Percentiles rank a stretch among this genome's conserved stretches.
These are phyloP conservation scores for Corvus hawaiiensis DNA, from an alignment of 2,113 vertebrate species.

Conservation along the genomic window DNA sequence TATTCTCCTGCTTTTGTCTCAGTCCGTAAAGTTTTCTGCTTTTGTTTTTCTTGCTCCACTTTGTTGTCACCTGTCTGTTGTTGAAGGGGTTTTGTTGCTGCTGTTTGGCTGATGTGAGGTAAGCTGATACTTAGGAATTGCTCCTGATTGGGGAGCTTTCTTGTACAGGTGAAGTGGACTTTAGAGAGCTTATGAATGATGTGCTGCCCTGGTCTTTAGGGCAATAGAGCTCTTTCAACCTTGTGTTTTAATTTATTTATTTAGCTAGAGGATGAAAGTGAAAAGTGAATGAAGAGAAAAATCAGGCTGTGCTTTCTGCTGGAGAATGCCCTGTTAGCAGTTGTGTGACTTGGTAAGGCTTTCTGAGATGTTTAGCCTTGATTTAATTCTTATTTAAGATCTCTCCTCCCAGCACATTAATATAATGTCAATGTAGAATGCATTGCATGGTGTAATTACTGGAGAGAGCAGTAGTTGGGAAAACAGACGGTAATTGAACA, in stretches of 20 bases:
- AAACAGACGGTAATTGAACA: conserved; percentile 61
- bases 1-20: conserved; percentile 48
- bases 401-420: conserved; percentile 62
- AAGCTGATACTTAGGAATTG: neutral
- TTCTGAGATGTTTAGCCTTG: conserved; percentile 55
- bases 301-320: neutral
- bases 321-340: conserved; percentile 18
- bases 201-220: neutral
- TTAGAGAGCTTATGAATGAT: neutral
- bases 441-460: conserved; percentile 61
- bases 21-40: conserved; percentile 54
- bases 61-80: conserved; percentile 26
- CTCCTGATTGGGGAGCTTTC: neutral
- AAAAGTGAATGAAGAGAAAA: neutral
- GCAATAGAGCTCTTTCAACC: neutral
- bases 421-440: conserved; percentile 63
- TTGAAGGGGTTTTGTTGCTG: neutral
- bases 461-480: conserved; percentile 57
- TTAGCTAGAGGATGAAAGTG: conserved; percentile 14
- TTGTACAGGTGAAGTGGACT: conserved; percentile 18
- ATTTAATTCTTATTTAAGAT: conserved; percentile 65
- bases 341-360: neutral
- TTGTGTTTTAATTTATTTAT: neutral
- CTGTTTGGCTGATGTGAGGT: neutral
- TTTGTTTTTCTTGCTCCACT: neutral